Conservation (phyloP, 2,888 invertebrate species). For the Exocentrus adspersus region DNA sequence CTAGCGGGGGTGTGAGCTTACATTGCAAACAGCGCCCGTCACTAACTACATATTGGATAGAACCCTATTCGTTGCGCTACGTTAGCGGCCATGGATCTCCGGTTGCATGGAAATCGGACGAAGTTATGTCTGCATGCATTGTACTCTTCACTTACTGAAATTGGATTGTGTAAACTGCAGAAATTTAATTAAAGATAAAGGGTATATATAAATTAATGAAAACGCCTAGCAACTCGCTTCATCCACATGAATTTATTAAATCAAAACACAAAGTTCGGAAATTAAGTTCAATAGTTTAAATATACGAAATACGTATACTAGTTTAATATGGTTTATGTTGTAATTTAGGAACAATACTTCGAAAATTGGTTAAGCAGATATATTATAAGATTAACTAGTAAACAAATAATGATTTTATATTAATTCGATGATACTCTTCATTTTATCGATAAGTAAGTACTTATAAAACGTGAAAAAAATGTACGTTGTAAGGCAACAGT, state of each 20-base stretch:
- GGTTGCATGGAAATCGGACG: conserved; percentile 42
- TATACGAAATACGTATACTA: too few species aligned
- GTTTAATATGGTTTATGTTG: too few species aligned
- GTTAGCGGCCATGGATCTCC: conserved; percentile 51
- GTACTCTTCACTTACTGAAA: conserved; percentile 34
- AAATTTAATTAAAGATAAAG: conserved; percentile 36
- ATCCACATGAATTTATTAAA: conserved; percentile 1
- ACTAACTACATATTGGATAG: conserved; percentile 59
- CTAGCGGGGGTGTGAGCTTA: conserved; percentile 37
- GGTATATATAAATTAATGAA: conserved; percentile 30
- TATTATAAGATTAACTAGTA: background rate
- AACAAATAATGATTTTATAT: background rate
- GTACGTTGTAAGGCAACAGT: too few species aligned
- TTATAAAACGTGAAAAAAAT: too few species aligned
- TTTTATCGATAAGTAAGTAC: background rate
- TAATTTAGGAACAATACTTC: too few species aligned
- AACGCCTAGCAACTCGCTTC: background rate
- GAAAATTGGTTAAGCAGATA: too few species aligned
- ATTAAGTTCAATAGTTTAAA: too few species aligned
- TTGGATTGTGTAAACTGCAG: conserved; percentile 34
- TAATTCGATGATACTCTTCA: too few species aligned
- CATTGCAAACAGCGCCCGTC: conserved; percentile 47
- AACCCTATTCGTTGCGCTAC: conserved; percentile 57
- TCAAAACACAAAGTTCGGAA: background rate
- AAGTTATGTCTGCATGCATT: conserved; percentile 22